A percentile compares a stretch with the other conserved stretches of the same genome.
Evolutionary conservation across 2,797 vertebrate species (phyloP).

Genomic region (Tokudaia tokunoshimensis): DNA sequence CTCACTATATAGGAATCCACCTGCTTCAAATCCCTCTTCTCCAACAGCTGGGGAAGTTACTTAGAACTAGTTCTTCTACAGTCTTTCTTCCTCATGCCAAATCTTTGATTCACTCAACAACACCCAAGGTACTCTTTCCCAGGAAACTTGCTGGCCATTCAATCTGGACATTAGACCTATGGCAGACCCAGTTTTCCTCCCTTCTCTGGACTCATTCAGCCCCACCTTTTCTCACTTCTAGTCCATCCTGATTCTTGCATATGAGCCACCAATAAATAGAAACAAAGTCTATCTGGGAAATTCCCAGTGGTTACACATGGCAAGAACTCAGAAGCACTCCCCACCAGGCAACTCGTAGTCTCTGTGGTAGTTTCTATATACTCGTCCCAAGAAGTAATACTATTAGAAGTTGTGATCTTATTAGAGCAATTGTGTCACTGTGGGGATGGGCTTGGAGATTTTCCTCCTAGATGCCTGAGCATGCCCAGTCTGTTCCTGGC

Average conservation of each 20-base stretch:
- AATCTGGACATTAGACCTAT: not conserved
- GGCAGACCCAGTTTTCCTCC: not conserved
- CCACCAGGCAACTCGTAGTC: not conserved
- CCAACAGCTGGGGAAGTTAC: not conserved
- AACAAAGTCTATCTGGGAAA: not conserved
- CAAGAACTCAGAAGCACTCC: not conserved
- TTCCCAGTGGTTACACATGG: not conserved
- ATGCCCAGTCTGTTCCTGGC: too few relatives aligned
- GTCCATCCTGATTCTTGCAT: not conserved
- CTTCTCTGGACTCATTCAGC: not conserved
- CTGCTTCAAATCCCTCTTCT: not conserved
- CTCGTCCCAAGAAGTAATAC: too few relatives aligned
- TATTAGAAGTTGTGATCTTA: too few relatives aligned
- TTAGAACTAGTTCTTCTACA: not conserved
- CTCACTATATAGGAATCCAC: not conserved
- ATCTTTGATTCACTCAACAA: not conserved
- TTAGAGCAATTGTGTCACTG: too few relatives aligned
- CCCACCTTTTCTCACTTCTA: not conserved
- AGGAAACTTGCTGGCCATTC: not conserved
- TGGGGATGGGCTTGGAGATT: too few relatives aligned
- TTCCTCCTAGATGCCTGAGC: too few relatives aligned
- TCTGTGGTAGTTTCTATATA: too few relatives aligned
- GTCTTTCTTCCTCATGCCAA: not conserved
- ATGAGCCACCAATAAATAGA: not conserved
- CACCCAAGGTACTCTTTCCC: not conserved